These are phyloP conservation scores for Leptobrachium ailaonicum DNA, from an alignment of 2,113 vertebrate species.

Conservation along the genomic window DNA sequence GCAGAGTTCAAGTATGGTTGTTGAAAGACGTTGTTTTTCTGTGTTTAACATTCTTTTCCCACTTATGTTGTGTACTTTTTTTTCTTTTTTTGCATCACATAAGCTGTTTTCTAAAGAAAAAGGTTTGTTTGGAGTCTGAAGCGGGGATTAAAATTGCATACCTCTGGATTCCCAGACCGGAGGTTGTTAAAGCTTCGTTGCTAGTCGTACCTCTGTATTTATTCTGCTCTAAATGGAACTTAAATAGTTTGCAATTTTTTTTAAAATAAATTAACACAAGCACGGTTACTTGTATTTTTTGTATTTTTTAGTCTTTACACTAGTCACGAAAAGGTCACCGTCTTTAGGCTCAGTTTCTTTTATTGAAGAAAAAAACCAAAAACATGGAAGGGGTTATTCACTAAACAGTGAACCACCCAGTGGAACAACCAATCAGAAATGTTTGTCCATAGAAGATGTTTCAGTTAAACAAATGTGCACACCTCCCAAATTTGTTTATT, in stretches of 20 bases:
- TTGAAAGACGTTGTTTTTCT: background rate
- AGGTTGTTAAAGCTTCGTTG: background rate
- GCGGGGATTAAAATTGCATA: conserved; percentile 29
- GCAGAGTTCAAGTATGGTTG: background rate
- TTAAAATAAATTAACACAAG: conserved; percentile 13
- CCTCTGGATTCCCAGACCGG: conserved; percentile 5
- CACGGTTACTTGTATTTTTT: conserved; percentile 16
- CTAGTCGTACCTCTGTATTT: conserved; percentile 2
- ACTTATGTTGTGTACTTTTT: conserved; percentile 32
- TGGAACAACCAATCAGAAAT: no score
- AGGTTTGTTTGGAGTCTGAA: conserved; percentile 17
- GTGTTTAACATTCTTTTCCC: conserved; percentile 22
- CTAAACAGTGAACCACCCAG: no score
- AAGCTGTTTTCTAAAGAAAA: conserved; percentile 32
- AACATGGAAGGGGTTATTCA: no score
- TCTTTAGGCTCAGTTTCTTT: background rate
- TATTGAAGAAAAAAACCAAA: no score
- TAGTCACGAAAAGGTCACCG: conserved; percentile 10
- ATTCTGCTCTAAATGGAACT: conserved; percentile 12
- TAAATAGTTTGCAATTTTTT: conserved; percentile 43
- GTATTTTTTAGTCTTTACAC: conserved; percentile 14
- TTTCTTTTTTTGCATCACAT: conserved; percentile 37
- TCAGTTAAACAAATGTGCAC: no score
- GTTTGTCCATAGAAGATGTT: no score
- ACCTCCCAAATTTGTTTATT: no score